Evolutionary conservation across 2,888 invertebrate species (phyloP).

Genomic region (Drosophila barbarae): DNA sequence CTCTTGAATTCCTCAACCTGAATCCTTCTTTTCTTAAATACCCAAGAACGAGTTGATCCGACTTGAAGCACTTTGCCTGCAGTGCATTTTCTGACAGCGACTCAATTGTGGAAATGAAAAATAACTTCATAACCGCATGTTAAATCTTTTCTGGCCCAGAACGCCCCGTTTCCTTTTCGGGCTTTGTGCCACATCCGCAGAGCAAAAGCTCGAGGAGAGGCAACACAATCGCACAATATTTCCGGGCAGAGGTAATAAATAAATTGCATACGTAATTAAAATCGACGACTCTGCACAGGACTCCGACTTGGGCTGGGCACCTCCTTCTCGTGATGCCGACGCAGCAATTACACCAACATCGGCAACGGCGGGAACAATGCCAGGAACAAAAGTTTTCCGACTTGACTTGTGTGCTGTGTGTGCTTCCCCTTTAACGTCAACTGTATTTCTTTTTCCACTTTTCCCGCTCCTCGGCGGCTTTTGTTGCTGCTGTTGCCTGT

Average conservation of each 20-base stretch:
- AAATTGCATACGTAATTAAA: slow-evolving; percentile 76
- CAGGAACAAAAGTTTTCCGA: slow-evolving; percentile 64
- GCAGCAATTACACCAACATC: slow-evolving; percentile 60
- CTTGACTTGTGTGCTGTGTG: slow-evolving; percentile 56
- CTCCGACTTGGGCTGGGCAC: slow-evolving; percentile 31
- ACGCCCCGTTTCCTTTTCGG: slow-evolving; percentile 15
- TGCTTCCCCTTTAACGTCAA: slow-evolving; percentile 72
- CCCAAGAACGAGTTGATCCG: not conserved
- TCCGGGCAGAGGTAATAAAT: slow-evolving; percentile 73
- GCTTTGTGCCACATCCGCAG: slow-evolving; percentile 40
- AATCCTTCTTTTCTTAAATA: not conserved
- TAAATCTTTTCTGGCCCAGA: slow-evolving; percentile 45
- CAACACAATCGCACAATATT: slow-evolving; percentile 72
- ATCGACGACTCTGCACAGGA: slow-evolving; percentile 69
- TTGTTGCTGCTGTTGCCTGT: slow-evolving; percentile 45
- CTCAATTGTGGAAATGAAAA: slow-evolving; percentile 70
- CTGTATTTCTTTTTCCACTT: slow-evolving; percentile 43
- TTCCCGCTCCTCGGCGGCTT: slow-evolving; percentile 37
- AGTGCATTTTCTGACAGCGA: slow-evolving; percentile 43
- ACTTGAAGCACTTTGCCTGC: slow-evolving; percentile 2
- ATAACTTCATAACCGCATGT: slow-evolving; percentile 69
- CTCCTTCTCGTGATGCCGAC: slow-evolving; percentile 21
- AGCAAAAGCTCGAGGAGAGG: slow-evolving; percentile 29
- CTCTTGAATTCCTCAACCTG: not conserved
- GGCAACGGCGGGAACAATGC: slow-evolving; percentile 27